Conservation (phyloP, 2,888 invertebrate species). For the Amiota communis region DNA sequence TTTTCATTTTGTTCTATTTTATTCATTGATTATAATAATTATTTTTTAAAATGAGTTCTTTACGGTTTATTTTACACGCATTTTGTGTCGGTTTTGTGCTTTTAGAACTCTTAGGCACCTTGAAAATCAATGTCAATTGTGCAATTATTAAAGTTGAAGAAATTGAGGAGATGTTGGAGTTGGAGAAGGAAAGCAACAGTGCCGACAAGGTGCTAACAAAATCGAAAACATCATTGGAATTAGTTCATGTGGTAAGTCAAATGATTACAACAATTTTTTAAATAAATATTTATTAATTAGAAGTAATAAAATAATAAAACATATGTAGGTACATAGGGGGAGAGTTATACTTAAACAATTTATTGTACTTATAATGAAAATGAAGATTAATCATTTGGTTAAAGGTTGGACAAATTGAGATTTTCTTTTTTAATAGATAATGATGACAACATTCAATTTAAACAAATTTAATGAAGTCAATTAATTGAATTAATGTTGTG, state of each 20-base stretch:
- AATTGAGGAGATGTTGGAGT: not conserved
- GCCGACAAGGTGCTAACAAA: conserved; percentile 6
- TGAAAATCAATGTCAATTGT: conserved; percentile 4
- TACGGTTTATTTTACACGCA: not conserved
- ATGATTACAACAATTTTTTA: not conserved
- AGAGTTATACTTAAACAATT: too few species aligned
- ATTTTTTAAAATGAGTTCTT: not conserved
- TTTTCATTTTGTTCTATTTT: not conserved
- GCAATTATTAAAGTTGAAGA: conserved; percentile 2
- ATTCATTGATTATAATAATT: too few species aligned
- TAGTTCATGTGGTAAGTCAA: conserved; percentile 61
- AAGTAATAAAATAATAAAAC: not conserved
- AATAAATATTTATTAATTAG: too few species aligned
- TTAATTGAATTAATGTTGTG: too few species aligned
- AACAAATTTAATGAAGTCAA: too few species aligned
- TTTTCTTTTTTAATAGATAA: too few species aligned
- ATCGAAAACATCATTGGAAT: conserved; percentile 52
- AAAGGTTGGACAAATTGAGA: too few species aligned
- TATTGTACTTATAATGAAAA: too few species aligned
- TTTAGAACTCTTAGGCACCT: not conserved
- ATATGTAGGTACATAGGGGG: not conserved
- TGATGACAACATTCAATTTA: too few species aligned
- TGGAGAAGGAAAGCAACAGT: not conserved
- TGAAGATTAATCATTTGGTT: too few species aligned
- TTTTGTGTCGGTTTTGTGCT: conserved; percentile 9